Evolutionary conservation across 2,888 invertebrate genomes (phyloP).

Genomic region (Leptarthrus brevirostris): DNA sequence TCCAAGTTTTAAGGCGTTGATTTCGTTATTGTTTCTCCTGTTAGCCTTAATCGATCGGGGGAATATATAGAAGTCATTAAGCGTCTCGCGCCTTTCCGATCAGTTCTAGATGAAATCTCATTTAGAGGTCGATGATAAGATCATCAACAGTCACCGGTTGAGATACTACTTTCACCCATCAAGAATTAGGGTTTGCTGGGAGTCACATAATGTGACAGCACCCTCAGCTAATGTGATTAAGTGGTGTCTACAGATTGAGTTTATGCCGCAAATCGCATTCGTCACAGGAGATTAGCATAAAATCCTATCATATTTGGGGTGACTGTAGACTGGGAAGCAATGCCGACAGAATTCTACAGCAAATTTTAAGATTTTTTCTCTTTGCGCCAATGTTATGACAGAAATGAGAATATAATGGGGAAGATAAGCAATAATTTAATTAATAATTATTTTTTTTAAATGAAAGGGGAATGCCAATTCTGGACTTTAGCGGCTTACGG

Average conservation of each 20-base stretch:
- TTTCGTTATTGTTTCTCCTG: slow-evolving; percentile 44
- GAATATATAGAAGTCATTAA: slow-evolving; percentile 12
- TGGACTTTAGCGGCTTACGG: too few species aligned
- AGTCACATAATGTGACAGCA: not conserved
- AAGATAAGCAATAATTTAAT: too few species aligned
- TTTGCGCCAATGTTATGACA: too few species aligned
- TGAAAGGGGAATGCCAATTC: too few species aligned
- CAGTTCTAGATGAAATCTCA: slow-evolving; percentile 14
- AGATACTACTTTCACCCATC: not conserved
- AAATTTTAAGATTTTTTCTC: too few species aligned
- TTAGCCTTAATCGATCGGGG: not conserved
- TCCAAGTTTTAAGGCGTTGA: slow-evolving; percentile 35
- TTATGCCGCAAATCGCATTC: slow-evolving; percentile 54
- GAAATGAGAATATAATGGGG: too few species aligned
- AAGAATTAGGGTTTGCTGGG: not conserved
- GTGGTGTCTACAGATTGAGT: slow-evolving; percentile 54
- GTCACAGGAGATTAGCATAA: slow-evolving; percentile 53
- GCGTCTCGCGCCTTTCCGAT: not conserved
- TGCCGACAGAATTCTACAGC: too few species aligned
- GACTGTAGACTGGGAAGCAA: too few species aligned
- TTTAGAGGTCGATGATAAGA: slow-evolving; percentile 34
- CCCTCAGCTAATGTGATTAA: slow-evolving; percentile 48
- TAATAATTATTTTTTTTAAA: too few species aligned
- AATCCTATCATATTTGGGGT: too few species aligned
- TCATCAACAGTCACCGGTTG: slow-evolving; percentile 18